A percentile compares a stretch with the other conserved stretches of the same genome.
These are phyloP conservation scores for Catharus fuscescens DNA, from an alignment of 2,113 vertebrate species.

Conservation along the genomic window DNA sequence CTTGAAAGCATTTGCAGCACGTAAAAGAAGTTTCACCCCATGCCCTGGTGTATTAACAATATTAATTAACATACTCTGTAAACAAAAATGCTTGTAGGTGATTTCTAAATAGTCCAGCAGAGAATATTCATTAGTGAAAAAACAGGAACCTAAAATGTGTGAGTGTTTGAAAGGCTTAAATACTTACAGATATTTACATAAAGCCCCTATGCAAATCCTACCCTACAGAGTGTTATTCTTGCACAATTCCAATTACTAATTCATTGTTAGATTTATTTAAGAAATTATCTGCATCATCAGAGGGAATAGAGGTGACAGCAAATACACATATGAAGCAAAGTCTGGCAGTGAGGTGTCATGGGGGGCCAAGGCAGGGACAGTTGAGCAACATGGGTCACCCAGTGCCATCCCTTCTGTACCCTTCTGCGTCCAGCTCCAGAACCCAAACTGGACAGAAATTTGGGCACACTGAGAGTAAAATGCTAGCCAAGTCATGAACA, in stretches of 20 bases:
- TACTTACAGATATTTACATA: constrained; percentile 2
- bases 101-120: background rate
- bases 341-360: background rate
- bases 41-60: background rate
- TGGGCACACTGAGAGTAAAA: background rate
- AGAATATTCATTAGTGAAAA: constrained; percentile 26
- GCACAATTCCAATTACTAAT: background rate
- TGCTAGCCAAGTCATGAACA: background rate
- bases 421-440: background rate
- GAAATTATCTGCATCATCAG: background rate
- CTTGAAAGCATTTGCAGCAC: background rate
- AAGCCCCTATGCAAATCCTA: background rate
- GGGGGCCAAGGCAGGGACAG: background rate
- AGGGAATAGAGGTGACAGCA: background rate
- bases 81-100: constrained; percentile 10
- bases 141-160: background rate
- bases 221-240: background rate
- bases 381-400: background rate
- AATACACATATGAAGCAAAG: background rate
- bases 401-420: background rate
- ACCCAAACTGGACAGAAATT: background rate
- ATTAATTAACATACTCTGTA: constrained; percentile 22
- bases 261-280: background rate
- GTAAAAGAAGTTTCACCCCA: background rate
- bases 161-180: constrained; percentile 29